Conservation (phyloP, 2,113 vertebrate genomes). For the Perognathus longimembris region DNA sequence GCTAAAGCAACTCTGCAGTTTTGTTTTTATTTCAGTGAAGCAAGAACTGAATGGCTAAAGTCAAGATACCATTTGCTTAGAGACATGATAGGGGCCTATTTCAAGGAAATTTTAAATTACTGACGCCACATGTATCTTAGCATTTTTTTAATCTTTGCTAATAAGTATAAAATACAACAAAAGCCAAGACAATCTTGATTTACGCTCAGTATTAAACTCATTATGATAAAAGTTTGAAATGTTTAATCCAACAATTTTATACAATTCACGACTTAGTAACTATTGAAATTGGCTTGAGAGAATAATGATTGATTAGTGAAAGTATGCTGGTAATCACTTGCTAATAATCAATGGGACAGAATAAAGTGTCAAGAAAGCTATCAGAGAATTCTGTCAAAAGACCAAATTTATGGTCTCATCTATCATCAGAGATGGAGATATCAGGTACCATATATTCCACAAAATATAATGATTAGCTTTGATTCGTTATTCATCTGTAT, state of each 20-base stretch:
- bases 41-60: slow-evolving; percentile 37
- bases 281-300: not conserved
- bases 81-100: slow-evolving; percentile 19
- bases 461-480: not conserved
- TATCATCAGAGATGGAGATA: not conserved
- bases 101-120: slow-evolving; percentile 3
- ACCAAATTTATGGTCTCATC: not conserved
- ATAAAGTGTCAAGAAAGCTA: slow-evolving; percentile 54
- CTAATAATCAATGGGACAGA: slow-evolving; percentile 56
- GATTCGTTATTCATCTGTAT: not conserved
- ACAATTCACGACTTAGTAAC: not conserved
- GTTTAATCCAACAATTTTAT: slow-evolving; percentile 53
- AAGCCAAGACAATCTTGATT: not conserved
- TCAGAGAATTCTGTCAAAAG: not conserved
- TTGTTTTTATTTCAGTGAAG: slow-evolving; percentile 63
- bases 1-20: slow-evolving; percentile 67
- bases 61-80: slow-evolving; percentile 52
- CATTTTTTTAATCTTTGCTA: slow-evolving; percentile 16
- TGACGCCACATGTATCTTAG: not conserved
- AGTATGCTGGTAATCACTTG: slow-evolving; percentile 42
- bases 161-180: not conserved
- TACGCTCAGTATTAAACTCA: not conserved
- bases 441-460: not conserved
- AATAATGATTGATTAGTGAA: not conserved
- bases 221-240: slow-evolving; percentile 20